phyloP scores from a whole-genome alignment of 1,140 invertebrate genomes.

The Prorops nasuta region DNA sequence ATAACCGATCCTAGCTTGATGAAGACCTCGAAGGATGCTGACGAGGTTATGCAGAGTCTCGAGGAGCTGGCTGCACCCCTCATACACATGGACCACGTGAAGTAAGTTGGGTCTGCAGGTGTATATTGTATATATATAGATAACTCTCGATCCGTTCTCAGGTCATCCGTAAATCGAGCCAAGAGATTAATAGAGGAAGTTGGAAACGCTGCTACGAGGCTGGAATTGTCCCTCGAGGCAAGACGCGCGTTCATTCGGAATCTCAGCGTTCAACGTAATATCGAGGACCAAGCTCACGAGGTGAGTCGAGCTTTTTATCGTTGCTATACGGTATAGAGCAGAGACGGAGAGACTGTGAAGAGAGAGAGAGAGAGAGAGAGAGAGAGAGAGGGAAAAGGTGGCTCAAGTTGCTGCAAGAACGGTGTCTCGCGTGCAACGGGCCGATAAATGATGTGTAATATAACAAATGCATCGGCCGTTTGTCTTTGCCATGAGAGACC shows the following conservation, averaged over 20 bases:
- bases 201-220: conserved; percentile 48
- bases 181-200: conserved; percentile 50
- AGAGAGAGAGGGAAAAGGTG: conserved; percentile 8
- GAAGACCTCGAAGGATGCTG: conserved; percentile 48
- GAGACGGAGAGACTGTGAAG: background rate
- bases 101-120: conserved; percentile 22
- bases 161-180: conserved; percentile 47
- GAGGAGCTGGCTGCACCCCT: conserved; percentile 48
- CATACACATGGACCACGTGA: conserved; percentile 46
- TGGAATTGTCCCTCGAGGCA: conserved; percentile 53
- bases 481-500: conserved; percentile 5
- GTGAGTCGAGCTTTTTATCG: conserved; percentile 36
- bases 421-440: too few relatives aligned
- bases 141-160: conserved; percentile 27
- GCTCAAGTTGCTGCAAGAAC: too few relatives aligned
- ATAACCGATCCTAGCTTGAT: conserved; percentile 47
- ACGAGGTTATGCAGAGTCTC: conserved; percentile 41
- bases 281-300: conserved; percentile 54
- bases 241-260: conserved; percentile 52
- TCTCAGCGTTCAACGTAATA: conserved; percentile 49
- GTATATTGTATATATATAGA: background rate
- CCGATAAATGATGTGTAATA: too few relatives aligned
- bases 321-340: background rate
- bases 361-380: conserved; percentile 9
- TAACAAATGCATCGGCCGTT: too few relatives aligned